phyloP scores from a whole-genome alignment of 2,113 vertebrate genomes.

The Neolamprologus fasciatus region DNA sequence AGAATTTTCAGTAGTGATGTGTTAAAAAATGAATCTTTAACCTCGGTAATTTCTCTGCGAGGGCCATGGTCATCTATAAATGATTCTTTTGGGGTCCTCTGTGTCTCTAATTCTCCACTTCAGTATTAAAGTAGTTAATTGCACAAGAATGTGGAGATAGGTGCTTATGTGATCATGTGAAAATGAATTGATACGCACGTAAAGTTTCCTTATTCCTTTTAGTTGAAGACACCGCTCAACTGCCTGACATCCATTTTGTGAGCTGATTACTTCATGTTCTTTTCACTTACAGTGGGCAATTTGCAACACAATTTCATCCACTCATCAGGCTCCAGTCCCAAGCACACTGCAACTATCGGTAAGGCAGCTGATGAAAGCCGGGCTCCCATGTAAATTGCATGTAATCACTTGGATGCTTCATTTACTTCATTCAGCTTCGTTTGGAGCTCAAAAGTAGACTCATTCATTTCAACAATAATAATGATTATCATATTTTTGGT shows the following conservation, averaged over 20 bases:
- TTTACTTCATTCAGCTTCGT: slow-evolving; percentile 34
- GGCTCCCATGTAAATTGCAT: slow-evolving; percentile 17
- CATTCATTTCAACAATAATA: slow-evolving; percentile 38
- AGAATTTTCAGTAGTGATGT: not conserved
- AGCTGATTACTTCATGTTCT: slow-evolving; percentile 49
- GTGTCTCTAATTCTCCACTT: not conserved
- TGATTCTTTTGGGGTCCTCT: not conserved
- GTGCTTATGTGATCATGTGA: not conserved
- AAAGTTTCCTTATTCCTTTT: not conserved
- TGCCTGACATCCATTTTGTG: slow-evolving; percentile 29
- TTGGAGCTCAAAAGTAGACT: slow-evolving; percentile 22
- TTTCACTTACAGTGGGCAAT: slow-evolving; percentile 77
- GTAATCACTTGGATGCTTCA: slow-evolving; percentile 30
- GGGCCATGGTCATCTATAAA: not conserved
- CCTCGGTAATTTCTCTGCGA: not conserved
- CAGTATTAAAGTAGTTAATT: not conserved
- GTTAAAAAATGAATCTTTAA: not conserved
- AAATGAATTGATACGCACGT: not conserved
- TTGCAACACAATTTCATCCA: slow-evolving; percentile 87
- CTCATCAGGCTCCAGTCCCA: slow-evolving; percentile 79
- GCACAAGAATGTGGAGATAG: not conserved
- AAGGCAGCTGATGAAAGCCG: slow-evolving; percentile 45
- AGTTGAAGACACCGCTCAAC: not conserved
- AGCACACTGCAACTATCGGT: slow-evolving; percentile 83
- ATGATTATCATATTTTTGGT: slow-evolving; percentile 29